These are phyloP conservation scores for Phyto melanocephala DNA, from an alignment of 2,888 invertebrate genomes.

Conservation along the genomic window DNA sequence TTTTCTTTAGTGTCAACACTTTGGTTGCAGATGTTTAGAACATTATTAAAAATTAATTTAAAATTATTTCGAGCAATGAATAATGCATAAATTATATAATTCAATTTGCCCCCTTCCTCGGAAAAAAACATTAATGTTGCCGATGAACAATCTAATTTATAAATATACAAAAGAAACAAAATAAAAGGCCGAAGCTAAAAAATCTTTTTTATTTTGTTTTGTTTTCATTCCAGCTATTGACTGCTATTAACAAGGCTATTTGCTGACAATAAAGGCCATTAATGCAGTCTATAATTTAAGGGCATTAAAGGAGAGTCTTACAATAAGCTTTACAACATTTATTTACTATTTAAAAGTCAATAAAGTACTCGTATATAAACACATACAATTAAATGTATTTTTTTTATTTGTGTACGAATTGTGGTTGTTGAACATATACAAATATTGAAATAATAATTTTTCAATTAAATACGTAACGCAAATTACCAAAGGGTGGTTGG, in stretches of 20 bases:
- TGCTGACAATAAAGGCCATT: conserved; percentile 50
- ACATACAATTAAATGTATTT: neutral
- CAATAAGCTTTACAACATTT: too few species aligned
- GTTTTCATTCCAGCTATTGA: conserved; percentile 2
- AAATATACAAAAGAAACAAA: neutral
- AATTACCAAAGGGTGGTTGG: neutral
- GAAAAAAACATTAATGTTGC: neutral
- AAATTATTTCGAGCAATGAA: conserved; percentile 8
- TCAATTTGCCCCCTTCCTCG: neutral
- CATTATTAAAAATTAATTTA: neutral
- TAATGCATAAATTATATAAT: conserved; percentile 27
- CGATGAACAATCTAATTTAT: neutral
- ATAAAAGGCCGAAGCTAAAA: conserved; percentile 2
- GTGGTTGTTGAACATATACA: conserved; percentile 51
- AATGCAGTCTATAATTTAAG: conserved; percentile 35
- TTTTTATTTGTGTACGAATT: conserved; percentile 7
- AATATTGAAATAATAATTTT: conserved; percentile 71
- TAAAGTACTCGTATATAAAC: neutral
- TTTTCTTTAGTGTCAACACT: too few species aligned
- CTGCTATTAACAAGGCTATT: conserved; percentile 51
- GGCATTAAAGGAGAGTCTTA: neutral
- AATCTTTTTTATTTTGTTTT: too few species aligned
- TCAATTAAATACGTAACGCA: conserved; percentile 67
- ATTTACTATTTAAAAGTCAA: conserved; percentile 30
- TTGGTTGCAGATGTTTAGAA: too few species aligned